These are phyloP conservation scores for Chironomus riparius DNA, from an alignment of 2,888 invertebrate species.

Conservation along the genomic window DNA sequence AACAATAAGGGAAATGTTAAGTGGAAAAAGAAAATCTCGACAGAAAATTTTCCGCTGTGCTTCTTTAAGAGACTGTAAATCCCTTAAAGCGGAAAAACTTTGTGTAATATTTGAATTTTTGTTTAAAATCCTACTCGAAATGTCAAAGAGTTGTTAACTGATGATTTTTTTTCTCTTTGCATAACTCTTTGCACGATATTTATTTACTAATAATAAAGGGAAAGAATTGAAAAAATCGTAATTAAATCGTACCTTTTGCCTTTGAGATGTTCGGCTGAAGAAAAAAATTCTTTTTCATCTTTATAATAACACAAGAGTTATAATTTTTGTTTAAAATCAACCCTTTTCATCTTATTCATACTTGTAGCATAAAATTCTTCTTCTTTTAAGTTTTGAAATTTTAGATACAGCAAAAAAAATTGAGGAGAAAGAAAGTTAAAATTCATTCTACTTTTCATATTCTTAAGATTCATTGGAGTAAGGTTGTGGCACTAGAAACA, in stretches of 20 bases:
- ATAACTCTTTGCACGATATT: not conserved
- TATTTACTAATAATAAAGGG: not conserved
- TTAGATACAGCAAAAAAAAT: no score
- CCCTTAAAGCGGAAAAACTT: conserved; percentile 2
- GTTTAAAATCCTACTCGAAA: not conserved
- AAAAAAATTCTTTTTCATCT: no score
- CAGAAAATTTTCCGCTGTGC: not conserved
- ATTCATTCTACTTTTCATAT: no score
- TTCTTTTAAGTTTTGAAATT: no score
- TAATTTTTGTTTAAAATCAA: not conserved
- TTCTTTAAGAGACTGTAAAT: not conserved
- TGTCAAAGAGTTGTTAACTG: not conserved
- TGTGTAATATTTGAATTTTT: not conserved
- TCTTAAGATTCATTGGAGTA: no score
- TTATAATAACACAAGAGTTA: not conserved
- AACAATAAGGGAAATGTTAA: not conserved
- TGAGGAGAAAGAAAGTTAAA: no score
- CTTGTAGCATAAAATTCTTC: no score
- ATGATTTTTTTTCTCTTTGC: not conserved
- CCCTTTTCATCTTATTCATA: not conserved
- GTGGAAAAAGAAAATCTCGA: not conserved
- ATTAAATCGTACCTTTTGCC: not conserved
- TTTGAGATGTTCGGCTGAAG: not conserved
- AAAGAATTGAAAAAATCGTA: not conserved
- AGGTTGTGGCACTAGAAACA: no score